Base-by-base conservation (phyloP, 1,140 invertebrate species). In the Propsilocerus akamusi region DNA sequence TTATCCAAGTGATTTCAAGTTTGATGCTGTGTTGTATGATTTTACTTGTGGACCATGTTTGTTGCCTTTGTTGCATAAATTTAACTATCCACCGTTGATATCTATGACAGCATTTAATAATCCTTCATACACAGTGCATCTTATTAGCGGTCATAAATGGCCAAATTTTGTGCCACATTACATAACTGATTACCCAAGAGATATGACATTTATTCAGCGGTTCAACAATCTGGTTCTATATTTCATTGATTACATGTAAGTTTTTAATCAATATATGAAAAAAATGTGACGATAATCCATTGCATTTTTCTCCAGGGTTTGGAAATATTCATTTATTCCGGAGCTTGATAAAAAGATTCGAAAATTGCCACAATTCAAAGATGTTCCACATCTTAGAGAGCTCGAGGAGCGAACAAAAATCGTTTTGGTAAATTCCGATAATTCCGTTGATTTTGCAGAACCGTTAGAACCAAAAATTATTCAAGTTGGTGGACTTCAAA, bases 401-500 rank as follows among this genome's bases (percentile, higher is more conserved):
- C n/a, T n/a, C n/a, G n/a, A n/a, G n/a, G n/a, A n/a, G n/a, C n/a
- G n/a, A n/a, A n/a, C n/a, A n/a, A n/a, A n/a, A n/a, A n/a, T n/a
- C n/a, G n/a, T n/a, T n/a, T n/a, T n/a, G n/a, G n/a, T n/a, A n/a
- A n/a, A n/a, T n/a, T n/a, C n/a, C n/a, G n/a, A n/a, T n/a, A n/a
- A n/a, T n/a, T n/a, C n/a, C n/a, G n/a, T n/a, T n/a, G n/a, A n/a
- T n/a, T n/a, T n/a, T n/a, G n/a, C 66, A 3, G 57, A 66, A 37
- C 62, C 69, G 7, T 49, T 70, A 25, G 53, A 68, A 8, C 69
- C 72, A n/a, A 69, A 70, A 54, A 59, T 74, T 1, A 64, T 76
- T 20, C 66, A 71, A 55, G 66, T 76, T 5, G 73, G 71, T 20
- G 73, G 72, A 0, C 52, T 75, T 7, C 72, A 75, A 53, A 65